Conservation (phyloP, 2,888 invertebrate genomes). For the Teleiodes luculella region DNA sequence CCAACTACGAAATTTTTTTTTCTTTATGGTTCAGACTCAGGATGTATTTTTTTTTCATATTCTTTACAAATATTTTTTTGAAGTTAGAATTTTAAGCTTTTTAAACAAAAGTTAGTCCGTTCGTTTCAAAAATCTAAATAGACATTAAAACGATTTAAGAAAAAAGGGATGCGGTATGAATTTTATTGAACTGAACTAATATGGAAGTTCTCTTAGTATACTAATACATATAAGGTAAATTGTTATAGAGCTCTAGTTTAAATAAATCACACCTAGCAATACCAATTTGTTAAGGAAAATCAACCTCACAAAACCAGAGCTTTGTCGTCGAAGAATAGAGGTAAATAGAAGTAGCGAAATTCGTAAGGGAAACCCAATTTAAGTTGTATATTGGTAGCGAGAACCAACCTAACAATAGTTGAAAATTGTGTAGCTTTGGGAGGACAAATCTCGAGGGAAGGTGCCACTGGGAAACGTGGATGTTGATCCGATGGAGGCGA, state of each 20-base stretch:
- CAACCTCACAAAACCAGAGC: not conserved
- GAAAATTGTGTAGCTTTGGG: slow-evolving; percentile 53
- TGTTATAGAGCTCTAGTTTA: not conserved
- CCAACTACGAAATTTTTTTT: no score
- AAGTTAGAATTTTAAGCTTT: no score
- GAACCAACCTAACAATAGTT: slow-evolving; percentile 42
- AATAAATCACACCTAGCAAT: not conserved
- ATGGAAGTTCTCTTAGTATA: no score
- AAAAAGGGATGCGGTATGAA: no score
- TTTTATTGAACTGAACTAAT: no score
- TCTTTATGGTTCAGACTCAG: no score
- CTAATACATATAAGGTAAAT: no score
- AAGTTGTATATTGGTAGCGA: slow-evolving; percentile 46
- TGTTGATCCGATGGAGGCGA: slow-evolving; percentile 19
- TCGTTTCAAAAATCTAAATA: no score
- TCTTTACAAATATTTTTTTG: no score
- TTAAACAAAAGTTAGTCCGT: no score
- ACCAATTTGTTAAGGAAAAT: slow-evolving; percentile 6
- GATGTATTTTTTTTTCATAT: no score
- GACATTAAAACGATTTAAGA: no score
- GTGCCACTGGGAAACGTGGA: slow-evolving; percentile 17
- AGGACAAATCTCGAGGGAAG: slow-evolving; percentile 37
- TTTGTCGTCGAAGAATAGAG: slow-evolving; percentile 1
- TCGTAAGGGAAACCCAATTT: slow-evolving; percentile 44
- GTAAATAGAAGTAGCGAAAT: slow-evolving; percentile 21